A percentile compares a stretch with the other conserved stretches of the same genome.
Evolutionary conservation across 2,113 vertebrate species (phyloP).

Genomic region (Anolis sagrei): DNA sequence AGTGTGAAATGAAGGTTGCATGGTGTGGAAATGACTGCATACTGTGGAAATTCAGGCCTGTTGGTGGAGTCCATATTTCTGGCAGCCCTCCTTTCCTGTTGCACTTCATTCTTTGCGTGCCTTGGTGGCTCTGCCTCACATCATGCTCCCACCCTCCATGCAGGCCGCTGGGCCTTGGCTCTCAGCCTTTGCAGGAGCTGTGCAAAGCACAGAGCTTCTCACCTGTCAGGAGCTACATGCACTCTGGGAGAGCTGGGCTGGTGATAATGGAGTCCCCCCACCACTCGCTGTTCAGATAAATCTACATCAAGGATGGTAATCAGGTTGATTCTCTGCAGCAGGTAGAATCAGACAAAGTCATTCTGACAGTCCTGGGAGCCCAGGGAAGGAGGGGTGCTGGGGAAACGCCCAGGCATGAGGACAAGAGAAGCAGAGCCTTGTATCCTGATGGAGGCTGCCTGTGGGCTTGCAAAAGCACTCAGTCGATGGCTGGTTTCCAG

Average conservation of each 20-base stretch:
- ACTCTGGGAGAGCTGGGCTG: constrained; percentile 3
- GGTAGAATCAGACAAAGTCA: neutral
- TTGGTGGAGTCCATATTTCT: neutral
- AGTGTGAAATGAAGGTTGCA: neutral
- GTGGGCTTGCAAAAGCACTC: neutral
- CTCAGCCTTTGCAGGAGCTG: neutral
- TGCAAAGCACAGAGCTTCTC: constrained; percentile 1
- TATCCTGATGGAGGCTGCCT: neutral
- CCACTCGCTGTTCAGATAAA: neutral
- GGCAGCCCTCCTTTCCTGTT: neutral
- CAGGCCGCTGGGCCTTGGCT: neutral
- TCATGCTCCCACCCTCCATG: neutral
- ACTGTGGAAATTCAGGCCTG: neutral
- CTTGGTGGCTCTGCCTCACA: neutral
- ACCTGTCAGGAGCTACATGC: constrained; percentile 27
- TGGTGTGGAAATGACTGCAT: neutral
- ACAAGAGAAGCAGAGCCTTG: neutral
- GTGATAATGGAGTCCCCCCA: neutral
- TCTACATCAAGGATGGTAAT: neutral
- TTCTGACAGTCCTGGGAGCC: neutral
- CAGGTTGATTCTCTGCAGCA: neutral
- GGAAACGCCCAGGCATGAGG: neutral
- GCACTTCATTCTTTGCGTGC: neutral
- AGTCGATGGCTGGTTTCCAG: neutral
- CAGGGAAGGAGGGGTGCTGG: neutral